These are phyloP conservation scores for Teinopalpus imperialis DNA, from an alignment of 2,888 invertebrate species.

Conservation along the genomic window DNA sequence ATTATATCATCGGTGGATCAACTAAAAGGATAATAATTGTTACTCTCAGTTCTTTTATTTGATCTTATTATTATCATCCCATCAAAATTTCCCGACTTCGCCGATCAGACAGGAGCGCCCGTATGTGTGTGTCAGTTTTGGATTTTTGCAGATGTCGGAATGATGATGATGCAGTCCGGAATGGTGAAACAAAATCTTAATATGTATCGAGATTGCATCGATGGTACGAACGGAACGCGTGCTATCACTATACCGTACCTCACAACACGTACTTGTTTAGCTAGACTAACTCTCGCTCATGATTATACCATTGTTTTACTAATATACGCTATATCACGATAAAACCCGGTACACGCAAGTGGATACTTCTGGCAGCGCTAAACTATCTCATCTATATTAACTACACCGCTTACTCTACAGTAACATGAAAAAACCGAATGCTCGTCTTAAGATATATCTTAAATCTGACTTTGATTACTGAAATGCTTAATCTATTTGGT, in stretches of 20 bases:
- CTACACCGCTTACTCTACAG: slow-evolving; percentile 38
- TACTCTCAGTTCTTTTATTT: slow-evolving; percentile 13
- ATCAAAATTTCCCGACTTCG: slow-evolving; percentile 33
- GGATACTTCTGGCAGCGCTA: slow-evolving; percentile 60
- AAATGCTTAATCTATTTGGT: slow-evolving; percentile 31
- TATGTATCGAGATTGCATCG: slow-evolving; percentile 87
- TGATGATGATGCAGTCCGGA: slow-evolving; percentile 98
- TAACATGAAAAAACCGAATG: slow-evolving; percentile 36
- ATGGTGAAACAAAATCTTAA: slow-evolving; percentile 96
- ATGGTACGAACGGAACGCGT: slow-evolving; percentile 87
- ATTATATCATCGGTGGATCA: slow-evolving; percentile 64
- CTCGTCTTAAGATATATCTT: slow-evolving; percentile 42
- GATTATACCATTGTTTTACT: slow-evolving; percentile 64
- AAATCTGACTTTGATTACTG: slow-evolving; percentile 26
- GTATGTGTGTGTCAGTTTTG: slow-evolving; percentile 79
- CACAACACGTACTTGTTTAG: slow-evolving; percentile 71
- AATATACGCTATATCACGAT: slow-evolving; percentile 74
- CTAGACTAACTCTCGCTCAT: slow-evolving; percentile 78
- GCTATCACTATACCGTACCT: slow-evolving; percentile 69
- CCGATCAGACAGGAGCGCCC: slow-evolving; percentile 54
- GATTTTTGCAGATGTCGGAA: slow-evolving; percentile 96
- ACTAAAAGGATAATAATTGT: slow-evolving; percentile 33
- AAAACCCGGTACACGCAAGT: slow-evolving; percentile 67
- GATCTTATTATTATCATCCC: slow-evolving; percentile 28
- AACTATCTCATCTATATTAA: slow-evolving; percentile 46